phyloP scores from a whole-genome alignment of 2,113 vertebrate genomes.

The Myotis brandtii region DNA sequence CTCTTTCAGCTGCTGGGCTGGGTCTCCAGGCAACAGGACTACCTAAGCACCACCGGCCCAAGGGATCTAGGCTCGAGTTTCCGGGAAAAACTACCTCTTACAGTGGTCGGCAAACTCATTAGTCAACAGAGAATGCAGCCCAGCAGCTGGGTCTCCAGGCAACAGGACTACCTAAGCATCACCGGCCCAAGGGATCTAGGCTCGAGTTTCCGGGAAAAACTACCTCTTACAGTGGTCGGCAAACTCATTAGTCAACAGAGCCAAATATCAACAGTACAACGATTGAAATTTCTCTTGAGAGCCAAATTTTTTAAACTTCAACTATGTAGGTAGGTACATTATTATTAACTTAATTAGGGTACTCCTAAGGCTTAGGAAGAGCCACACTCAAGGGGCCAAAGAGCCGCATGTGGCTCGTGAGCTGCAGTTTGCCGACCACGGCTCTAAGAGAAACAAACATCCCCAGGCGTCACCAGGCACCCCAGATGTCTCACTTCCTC shows the following conservation, averaged over 20 bases:
- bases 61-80: not conserved
- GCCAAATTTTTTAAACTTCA: too few relatives aligned
- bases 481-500: not conserved
- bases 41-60: not conserved
- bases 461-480: not conserved
- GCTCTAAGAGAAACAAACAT: not conserved
- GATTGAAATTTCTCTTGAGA: too few relatives aligned
- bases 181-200: not conserved
- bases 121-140: not conserved
- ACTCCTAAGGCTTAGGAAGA: too few relatives aligned
- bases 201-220: not conserved
- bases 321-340: too few relatives aligned
- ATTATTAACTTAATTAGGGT: too few relatives aligned
- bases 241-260: too few relatives aligned
- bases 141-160: not conserved
- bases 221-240: not conserved
- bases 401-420: too few relatives aligned
- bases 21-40: too few relatives aligned
- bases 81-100: not conserved
- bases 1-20: not conserved
- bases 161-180: not conserved
- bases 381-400: too few relatives aligned
- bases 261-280: too few relatives aligned
- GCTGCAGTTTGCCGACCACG: too few relatives aligned
- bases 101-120: too few relatives aligned